Evolutionary conservation across 2,797 vertebrate species (phyloP).

Genomic region (Clamator glandarius): DNA sequence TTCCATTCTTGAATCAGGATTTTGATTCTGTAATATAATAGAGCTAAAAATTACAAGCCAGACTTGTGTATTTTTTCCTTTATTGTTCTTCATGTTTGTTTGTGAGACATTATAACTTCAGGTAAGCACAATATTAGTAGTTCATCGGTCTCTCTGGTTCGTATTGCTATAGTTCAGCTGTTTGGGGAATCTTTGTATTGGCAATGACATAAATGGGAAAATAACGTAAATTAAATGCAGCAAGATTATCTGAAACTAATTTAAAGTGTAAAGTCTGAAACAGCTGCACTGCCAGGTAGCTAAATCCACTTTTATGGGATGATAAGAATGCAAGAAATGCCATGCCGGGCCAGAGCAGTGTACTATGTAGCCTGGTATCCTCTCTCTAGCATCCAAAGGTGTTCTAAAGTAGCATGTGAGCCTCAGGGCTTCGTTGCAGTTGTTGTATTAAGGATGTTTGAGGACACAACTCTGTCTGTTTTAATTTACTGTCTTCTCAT

Average conservation of each 20-base stretch:
- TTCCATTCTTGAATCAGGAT: neutral
- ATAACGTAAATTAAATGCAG: neutral
- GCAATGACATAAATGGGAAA: neutral
- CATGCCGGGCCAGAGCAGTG: neutral
- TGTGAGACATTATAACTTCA: neutral
- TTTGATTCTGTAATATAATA: neutral
- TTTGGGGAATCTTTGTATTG: neutral
- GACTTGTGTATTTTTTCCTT: neutral
- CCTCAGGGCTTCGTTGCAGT: neutral
- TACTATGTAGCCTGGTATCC: neutral
- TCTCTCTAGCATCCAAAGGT: neutral
- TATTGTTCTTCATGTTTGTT: neutral
- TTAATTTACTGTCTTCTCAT: neutral
- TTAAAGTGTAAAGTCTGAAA: slow-evolving; percentile 9
- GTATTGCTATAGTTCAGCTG: neutral
- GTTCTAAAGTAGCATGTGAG: neutral
- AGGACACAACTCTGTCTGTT: neutral
- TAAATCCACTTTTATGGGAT: neutral
- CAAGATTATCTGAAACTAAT: neutral
- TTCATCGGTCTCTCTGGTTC: neutral
- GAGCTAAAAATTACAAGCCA: neutral
- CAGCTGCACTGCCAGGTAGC: neutral
- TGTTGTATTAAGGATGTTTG: neutral
- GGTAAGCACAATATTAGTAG: neutral
- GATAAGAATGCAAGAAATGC: neutral